phyloP scores from a whole-genome alignment of 2,797 vertebrate genomes.

The Urophycis tenuis region DNA sequence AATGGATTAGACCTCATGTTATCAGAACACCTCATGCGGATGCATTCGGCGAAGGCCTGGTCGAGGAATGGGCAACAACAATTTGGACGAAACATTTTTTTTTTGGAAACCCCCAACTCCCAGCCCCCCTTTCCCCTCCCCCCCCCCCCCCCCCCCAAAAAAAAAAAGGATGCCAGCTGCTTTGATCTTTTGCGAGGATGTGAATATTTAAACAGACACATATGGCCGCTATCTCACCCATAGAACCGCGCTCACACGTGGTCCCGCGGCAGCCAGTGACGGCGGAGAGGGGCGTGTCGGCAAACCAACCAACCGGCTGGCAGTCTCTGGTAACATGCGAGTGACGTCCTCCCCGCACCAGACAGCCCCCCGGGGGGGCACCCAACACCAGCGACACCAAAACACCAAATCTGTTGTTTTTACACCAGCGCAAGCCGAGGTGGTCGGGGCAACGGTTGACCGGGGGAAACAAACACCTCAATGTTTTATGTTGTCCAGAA shows the following conservation, averaged over 20 bases:
- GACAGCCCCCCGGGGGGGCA: too few species aligned
- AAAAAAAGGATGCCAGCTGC: neutral
- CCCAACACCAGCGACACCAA: too few species aligned
- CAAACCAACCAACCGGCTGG: neutral
- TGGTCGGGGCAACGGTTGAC: too few species aligned
- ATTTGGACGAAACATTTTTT: neutral
- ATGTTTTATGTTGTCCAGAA: too few species aligned
- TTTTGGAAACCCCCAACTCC: neutral
- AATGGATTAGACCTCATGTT: neutral
- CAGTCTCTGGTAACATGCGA: neutral
- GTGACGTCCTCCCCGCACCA: neutral
- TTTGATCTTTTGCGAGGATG: neutral
- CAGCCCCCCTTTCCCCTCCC: too few species aligned
- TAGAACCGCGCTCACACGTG: neutral
- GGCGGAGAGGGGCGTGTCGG: neutral
- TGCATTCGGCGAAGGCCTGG: neutral
- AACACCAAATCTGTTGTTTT: too few species aligned
- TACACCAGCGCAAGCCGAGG: too few species aligned
- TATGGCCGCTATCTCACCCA: neutral
- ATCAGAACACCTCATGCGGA: neutral
- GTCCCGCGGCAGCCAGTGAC: neutral
- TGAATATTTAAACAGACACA: neutral
- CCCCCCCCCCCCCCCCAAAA: too few species aligned
- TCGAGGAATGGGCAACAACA: neutral
- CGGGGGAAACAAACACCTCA: too few species aligned